Conservation (phyloP, 2,797 vertebrate species). For the Ispidina picta region DNA sequence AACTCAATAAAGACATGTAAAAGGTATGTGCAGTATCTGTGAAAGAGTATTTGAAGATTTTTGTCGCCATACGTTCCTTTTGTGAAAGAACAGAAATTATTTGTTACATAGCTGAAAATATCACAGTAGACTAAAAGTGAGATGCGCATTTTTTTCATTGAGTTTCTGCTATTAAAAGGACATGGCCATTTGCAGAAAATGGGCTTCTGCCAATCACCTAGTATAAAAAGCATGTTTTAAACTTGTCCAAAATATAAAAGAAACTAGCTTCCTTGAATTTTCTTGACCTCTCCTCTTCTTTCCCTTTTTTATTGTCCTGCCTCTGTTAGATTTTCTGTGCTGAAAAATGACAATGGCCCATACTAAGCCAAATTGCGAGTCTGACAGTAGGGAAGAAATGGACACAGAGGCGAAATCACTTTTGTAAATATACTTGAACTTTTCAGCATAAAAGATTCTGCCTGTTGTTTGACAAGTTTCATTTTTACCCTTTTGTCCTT, state of each 20-base stretch:
- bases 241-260: not conserved
- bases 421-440: constrained; percentile 43
- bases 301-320: not conserved
- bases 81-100: not conserved
- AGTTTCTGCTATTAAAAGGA: not conserved
- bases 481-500: not conserved
- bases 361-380: not conserved
- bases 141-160: not conserved
- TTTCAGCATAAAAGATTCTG: constrained; percentile 8
- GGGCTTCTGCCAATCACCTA: not conserved
- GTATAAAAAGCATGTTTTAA: not conserved
- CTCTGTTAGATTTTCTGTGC: not conserved
- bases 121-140: not conserved
- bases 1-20: not conserved
- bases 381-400: not conserved
- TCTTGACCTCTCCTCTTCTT: constrained; percentile 6
- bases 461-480: not conserved
- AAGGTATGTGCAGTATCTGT: not conserved
- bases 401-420: constrained; percentile 10
- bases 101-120: not conserved
- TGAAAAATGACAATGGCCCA: not conserved
- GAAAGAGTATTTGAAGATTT: not conserved
- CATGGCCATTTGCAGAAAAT: not conserved
- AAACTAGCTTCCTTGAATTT: not conserved
- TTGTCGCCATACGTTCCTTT: not conserved